These are phyloP conservation scores for Acipenser ruthenus DNA, from an alignment of 2,797 vertebrate species.

Conservation along the genomic window DNA sequence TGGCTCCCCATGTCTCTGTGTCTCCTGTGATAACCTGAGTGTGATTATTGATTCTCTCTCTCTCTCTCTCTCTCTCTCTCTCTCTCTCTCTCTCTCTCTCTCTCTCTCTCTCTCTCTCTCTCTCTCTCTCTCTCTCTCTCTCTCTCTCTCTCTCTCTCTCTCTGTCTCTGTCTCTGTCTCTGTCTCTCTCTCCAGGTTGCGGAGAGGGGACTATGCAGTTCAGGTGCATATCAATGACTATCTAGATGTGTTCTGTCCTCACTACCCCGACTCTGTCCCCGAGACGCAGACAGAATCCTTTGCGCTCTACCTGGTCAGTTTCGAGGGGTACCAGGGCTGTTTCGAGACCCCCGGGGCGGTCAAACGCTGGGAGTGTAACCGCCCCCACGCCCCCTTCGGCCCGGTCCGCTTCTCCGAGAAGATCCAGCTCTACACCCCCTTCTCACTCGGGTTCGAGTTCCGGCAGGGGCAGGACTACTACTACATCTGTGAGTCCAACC, in stretches of 20 bases:
- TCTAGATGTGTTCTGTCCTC: slow-evolving; percentile 86
- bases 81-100: too few species aligned
- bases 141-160: too few species aligned
- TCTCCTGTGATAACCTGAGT: slow-evolving; percentile 55
- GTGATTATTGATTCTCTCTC: slow-evolving; percentile 27
- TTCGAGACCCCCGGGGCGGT: slow-evolving; percentile 68
- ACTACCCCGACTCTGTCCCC: slow-evolving; percentile 55
- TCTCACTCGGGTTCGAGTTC: slow-evolving; percentile 86
- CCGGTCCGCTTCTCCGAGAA: slow-evolving; percentile 86
- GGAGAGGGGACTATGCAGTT: slow-evolving; percentile 59
- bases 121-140: too few species aligned
- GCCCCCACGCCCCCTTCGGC: slow-evolving; percentile 68
- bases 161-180: too few species aligned
- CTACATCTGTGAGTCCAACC: slow-evolving; percentile 81
- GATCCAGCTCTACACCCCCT: slow-evolving; percentile 91
- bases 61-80: slow-evolving; percentile 6
- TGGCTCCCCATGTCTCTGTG: neutral
- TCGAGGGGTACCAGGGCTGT: slow-evolving; percentile 67
- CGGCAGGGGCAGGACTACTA: slow-evolving; percentile 80
- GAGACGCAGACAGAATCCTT: too few species aligned
- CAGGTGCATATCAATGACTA: slow-evolving; percentile 82
- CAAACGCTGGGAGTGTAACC: slow-evolving; percentile 85
- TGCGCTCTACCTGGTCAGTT: slow-evolving; percentile 63
- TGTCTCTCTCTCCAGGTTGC: slow-evolving; percentile 72
- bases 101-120: neutral